Evolutionary conservation across 1,140 invertebrate species (phyloP), one percentile per base, ranked within the genome.

Genomic region (Hyles vespertilio): DNA sequence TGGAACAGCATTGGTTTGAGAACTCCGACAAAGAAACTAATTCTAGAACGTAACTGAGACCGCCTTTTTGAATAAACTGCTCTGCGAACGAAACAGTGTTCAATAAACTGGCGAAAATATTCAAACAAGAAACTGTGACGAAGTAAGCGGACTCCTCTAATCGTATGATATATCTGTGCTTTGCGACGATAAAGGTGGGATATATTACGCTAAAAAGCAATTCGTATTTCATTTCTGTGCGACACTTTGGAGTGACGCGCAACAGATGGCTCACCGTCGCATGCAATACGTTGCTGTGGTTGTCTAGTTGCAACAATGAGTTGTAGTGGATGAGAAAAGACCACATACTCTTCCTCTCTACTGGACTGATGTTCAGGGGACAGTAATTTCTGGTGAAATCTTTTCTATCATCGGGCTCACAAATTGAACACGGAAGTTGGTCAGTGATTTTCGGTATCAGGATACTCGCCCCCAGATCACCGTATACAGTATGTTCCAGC

Each of bases 161-260:
- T 9, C 81, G 82, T 46, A 90, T 76, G 3, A 76, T 67, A 58
- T 89, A 91, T 50, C 76, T 65, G 46, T 86, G 81, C 64, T 92
- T 92, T 0, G 91, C 87, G 7, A 88, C 89, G 5, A 92, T 74
- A 65, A 93, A 93, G 0, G 90, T 91, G 0, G 93, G 92, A 65
- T 92, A 92, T 59, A 93, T 91, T 0, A 93, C 91, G 50, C 85
- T 89, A 52, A 91, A 90, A 0, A 93, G 80, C 7, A 93, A 76
- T 58, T 93, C 91, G 34, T 90, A 87, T 51, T 90, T 91, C 45
- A 93, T 89, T 33, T 89, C 74, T 34, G 85, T 84, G 2, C 86
- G 89, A 51, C 90, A 91, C 32, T 88, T 85, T 0, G 91, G 89
- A 1, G 91, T 91, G 3, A 93, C 89, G 61, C 91, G 90, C 3